phyloP scores from a whole-genome alignment of 2,113 vertebrate species.

The Baryphthengus martii region DNA sequence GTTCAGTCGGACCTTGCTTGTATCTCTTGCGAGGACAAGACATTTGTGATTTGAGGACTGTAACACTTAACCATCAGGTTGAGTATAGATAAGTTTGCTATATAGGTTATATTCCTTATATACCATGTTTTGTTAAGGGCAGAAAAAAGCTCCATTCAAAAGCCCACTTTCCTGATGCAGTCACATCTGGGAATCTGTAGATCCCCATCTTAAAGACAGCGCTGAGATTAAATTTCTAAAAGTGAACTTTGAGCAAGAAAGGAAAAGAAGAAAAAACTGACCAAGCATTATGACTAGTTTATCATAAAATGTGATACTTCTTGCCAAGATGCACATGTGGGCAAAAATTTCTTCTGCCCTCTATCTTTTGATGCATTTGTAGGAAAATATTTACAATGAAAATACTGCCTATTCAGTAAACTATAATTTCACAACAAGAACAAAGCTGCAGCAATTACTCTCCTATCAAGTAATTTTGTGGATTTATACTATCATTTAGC shows the following conservation, averaged over 20 bases:
- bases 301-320: background rate
- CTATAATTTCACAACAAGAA: conserved; percentile 26
- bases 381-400: conserved; percentile 26
- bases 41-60: background rate
- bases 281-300: background rate
- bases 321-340: background rate
- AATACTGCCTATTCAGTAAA: conserved; percentile 7
- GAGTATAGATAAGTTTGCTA: background rate
- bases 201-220: background rate
- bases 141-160: background rate
- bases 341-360: background rate
- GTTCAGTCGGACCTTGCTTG: background rate
- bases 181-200: background rate
- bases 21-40: background rate
- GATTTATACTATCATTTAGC: conserved; percentile 15
- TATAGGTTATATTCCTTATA: background rate
- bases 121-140: background rate
- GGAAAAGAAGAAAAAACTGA: background rate
- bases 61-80: background rate
- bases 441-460: conserved; percentile 19
- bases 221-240: background rate
- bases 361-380: background rate
- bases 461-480: background rate
- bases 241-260: background rate
- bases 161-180: background rate